These are phyloP conservation scores for Adelges cooleyi DNA, from an alignment of 1,140 invertebrate genomes.

Conservation along the genomic window DNA sequence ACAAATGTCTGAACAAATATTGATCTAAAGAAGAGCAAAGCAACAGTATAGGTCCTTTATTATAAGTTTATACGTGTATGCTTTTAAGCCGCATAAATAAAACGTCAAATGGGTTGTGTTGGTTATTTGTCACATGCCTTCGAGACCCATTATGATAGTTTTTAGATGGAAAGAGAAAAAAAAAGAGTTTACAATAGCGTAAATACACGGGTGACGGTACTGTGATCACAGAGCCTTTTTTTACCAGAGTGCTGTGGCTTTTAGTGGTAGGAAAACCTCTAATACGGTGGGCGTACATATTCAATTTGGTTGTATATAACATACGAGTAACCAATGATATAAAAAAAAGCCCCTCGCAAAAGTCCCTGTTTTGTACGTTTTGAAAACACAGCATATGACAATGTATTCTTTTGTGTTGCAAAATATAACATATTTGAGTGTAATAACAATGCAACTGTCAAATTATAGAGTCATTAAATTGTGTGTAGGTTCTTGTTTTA, in stretches of 20 bases:
- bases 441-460: slow-evolving; percentile 25
- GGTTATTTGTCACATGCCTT: slow-evolving; percentile 22
- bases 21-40: no score
- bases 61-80: no score
- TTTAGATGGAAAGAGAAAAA: slow-evolving; percentile 24
- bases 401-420: slow-evolving; percentile 17
- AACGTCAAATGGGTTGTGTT: not conserved
- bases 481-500: slow-evolving; percentile 1
- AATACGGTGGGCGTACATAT: slow-evolving; percentile 28
- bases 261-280: slow-evolving; percentile 18
- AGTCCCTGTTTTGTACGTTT: slow-evolving; percentile 16
- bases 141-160: slow-evolving; percentile 15
- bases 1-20: no score
- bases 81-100: slow-evolving; percentile 9
- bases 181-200: slow-evolving; percentile 11
- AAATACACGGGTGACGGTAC: slow-evolving; percentile 9
- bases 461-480: slow-evolving; percentile 27
- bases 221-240: slow-evolving; percentile 24
- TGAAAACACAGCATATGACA: slow-evolving; percentile 26
- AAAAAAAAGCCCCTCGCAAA: slow-evolving; percentile 21
- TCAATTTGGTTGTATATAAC: slow-evolving; percentile 21
- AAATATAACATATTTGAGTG: slow-evolving; percentile 26
- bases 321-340: slow-evolving; percentile 26
- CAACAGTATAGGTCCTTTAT: no score
- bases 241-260: slow-evolving; percentile 22